Evolutionary conservation across 2,113 vertebrate genomes (phyloP).

Genomic region (Erythrocebus patas): DNA sequence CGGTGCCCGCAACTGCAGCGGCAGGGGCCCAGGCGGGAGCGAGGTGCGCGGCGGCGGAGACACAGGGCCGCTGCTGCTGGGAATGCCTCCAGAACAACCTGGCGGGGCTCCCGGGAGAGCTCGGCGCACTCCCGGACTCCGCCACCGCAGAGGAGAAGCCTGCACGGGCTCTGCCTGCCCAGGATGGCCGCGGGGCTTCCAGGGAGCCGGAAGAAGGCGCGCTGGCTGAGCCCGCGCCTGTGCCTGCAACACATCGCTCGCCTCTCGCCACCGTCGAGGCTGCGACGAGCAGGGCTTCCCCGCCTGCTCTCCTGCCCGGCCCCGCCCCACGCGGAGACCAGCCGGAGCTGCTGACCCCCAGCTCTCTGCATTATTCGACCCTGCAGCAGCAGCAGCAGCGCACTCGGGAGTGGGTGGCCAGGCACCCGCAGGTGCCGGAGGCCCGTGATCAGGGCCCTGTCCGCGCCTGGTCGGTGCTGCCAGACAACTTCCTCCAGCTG

Average conservation of each 20-base stretch:
- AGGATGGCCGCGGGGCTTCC: neutral
- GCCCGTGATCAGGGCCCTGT: neutral
- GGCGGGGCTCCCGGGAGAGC: neutral
- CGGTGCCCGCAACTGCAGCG: neutral
- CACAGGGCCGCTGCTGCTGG: conserved; percentile 56
- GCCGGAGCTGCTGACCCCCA: neutral
- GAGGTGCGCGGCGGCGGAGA: conserved; percentile 11
- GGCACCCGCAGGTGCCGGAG: neutral
- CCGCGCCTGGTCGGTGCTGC: conserved; percentile 46
- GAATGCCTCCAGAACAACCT: conserved; percentile 38
- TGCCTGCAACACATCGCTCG: neutral
- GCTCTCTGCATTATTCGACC: neutral
- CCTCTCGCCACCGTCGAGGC: neutral
- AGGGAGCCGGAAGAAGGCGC: neutral
- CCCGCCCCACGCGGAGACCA: neutral
- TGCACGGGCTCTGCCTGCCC: neutral
- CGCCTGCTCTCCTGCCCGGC: neutral
- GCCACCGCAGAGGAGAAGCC: neutral
- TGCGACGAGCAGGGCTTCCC: neutral
- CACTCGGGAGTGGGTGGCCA: conserved; percentile 67
- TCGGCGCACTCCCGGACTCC: neutral
- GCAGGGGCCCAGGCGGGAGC: neutral
- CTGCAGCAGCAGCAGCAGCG: conserved; percentile 51
- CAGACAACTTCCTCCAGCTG: neutral
- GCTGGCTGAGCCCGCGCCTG: neutral